These are phyloP conservation scores for Xanthorhoe spadicearia DNA, from an alignment of 2,888 invertebrate species.

Conservation along the genomic window DNA sequence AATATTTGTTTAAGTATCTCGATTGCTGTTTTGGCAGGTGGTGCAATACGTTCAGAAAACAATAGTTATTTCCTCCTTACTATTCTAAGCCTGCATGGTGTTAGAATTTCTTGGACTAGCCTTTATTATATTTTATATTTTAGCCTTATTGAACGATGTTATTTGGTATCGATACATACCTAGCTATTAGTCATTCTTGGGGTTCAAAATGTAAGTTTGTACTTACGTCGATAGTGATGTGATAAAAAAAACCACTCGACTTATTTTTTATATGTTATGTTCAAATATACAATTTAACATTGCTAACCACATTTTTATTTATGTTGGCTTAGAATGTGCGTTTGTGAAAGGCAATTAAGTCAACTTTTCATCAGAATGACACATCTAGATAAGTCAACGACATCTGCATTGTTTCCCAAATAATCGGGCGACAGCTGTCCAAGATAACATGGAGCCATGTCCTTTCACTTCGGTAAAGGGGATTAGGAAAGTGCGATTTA, in stretches of 20 bases:
- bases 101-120: too few relatives aligned
- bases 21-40: slow-evolving; percentile 9
- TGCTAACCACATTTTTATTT: too few relatives aligned
- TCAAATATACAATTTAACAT: too few relatives aligned
- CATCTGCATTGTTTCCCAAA: slow-evolving; percentile 57
- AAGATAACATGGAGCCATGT: slow-evolving; percentile 42
- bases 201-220: too few relatives aligned
- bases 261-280: too few relatives aligned
- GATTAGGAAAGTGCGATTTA: slow-evolving; percentile 38
- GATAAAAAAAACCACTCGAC: too few relatives aligned
- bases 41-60: slow-evolving; percentile 1
- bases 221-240: too few relatives aligned
- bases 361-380: slow-evolving; percentile 8
- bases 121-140: too few relatives aligned
- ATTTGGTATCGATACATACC: too few relatives aligned
- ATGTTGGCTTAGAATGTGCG: not conserved
- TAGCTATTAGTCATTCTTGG: too few relatives aligned
- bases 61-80: not conserved
- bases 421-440: slow-evolving; percentile 70
- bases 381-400: slow-evolving; percentile 48
- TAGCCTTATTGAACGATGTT: too few relatives aligned
- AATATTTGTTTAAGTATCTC: slow-evolving; percentile 21
- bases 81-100: too few relatives aligned
- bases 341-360: slow-evolving; percentile 5
- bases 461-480: slow-evolving; percentile 57